Base-by-base conservation (phyloP, 2,888 invertebrate genomes). In the Scelioninae gen. 1 region DNA sequence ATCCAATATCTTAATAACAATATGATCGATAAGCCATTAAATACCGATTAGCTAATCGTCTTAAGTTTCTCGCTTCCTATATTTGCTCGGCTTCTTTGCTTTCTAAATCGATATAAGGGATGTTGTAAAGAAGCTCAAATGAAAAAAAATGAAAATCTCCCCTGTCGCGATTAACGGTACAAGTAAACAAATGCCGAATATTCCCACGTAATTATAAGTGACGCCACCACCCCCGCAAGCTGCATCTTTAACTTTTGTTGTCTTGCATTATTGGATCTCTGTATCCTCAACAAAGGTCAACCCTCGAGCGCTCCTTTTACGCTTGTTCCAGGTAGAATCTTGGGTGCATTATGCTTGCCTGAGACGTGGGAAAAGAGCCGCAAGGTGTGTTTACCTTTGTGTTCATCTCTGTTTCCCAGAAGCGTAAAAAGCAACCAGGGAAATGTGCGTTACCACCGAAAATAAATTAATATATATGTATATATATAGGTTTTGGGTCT, bases 31-130 rank as follows among this genome's bases (percentile, higher is more conserved):
- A 85, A 87, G 72, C 84, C 85, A 79, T 83, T 79, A 86, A 89
- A 86, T 86, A 85, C 81, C 79, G 85, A 85, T 87, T 86, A 84
- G 79, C 69, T 88, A 87, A 90, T 88, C 87, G 86, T 68, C 85
- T 88, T 88, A 88, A 79, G 84, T 56, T 83, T 38, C 84, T 85
- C 79, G 62, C 82, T 68, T 71, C 51, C 66, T 84, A 86, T 85
- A 75, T 71, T 75, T 77, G 63, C 74, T 75, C 83, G 88, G 88
- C 86, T 90, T 89, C 66, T 66, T 23, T 23, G 23, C 23, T 23
- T 23, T 71, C 75, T 85, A 85, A 88, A 85, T 84, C 86, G 83
- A 32, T 84, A 79, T 75, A 82, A 85, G 85, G 83, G 83, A 32
- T 45, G 45, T 13, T 15, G 11, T 13, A 34, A 8, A 32, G 13